A percentile compares a stretch with the other conserved stretches of the same genome.
Conservation (phyloP, 2,888 invertebrate species). For the Eupithecia tripunctaria region DNA sequence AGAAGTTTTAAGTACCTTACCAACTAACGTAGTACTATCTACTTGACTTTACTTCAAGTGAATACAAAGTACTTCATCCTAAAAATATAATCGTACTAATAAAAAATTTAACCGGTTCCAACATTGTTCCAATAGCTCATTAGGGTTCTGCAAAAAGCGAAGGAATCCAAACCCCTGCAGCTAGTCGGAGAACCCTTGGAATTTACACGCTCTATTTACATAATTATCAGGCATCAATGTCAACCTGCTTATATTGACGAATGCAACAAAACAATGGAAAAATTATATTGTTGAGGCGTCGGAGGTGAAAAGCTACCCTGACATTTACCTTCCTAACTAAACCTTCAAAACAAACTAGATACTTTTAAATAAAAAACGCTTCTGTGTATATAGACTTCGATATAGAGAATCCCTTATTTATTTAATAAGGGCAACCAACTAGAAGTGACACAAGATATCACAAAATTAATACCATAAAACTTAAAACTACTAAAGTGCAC, state of each 20-base stretch:
- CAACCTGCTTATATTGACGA: constrained; percentile 32
- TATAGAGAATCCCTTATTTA: too few species aligned
- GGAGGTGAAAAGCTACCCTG: constrained; percentile 12
- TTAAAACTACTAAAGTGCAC: too few species aligned
- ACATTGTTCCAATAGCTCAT: constrained; percentile 19
- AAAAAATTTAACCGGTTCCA: background rate
- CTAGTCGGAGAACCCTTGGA: constrained; percentile 19
- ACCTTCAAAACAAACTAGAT: too few species aligned
- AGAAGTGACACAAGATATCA: too few species aligned
- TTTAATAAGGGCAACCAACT: too few species aligned
- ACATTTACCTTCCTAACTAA: background rate
- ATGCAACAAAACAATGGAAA: constrained; percentile 11
- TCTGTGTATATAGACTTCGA: too few species aligned
- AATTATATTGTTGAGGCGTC: constrained; percentile 10
- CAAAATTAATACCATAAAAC: too few species aligned
- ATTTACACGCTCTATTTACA: constrained; percentile 33
- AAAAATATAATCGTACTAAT: background rate
- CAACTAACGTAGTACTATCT: too few species aligned
- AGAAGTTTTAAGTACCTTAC: too few species aligned
- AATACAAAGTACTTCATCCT: background rate
- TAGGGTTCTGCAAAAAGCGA: constrained; percentile 29
- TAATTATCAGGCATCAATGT: constrained; percentile 33
- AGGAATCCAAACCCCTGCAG: constrained; percentile 19
- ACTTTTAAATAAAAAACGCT: too few species aligned
- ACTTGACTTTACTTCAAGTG: background rate